Base-by-base conservation (phyloP, 2,888 invertebrate species). In the Yponomeuta malinellus region DNA sequence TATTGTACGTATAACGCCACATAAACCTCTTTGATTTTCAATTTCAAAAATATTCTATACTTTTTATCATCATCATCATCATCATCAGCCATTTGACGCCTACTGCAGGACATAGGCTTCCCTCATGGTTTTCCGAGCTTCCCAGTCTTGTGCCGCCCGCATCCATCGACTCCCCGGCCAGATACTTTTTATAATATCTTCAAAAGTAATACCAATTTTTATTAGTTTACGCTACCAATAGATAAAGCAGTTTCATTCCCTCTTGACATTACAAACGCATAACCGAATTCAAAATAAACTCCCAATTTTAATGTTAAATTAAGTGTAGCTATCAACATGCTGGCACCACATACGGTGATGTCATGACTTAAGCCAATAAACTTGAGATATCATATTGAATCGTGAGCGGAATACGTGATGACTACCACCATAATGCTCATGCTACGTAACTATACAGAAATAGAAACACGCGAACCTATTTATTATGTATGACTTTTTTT, bases 311-410 rank as follows among this genome's bases (percentile, higher is more conserved):
- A 71, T 84, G 84, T 85, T 82, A 85, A 86, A 80, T 82, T 82
- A 85, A 86, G 81, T 82, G 79, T 82, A 78, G 78, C 83, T 83
- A 83, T 88, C 86, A 84, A 80, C 52, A 59, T 84, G 85, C 79
- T 82, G 80, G 81, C 83, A 86, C 88, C 88, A 83, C 87, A 87
- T 89, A 88, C 80, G 78, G 87, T 82, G 89, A 86, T 89, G 87
- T 88, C 90, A 90, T 90, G 89, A 88, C 89, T 84, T 83, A 80
- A 85, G 83, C 85, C 86, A 87, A 90, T 91, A 90, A 91, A 90
- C 82, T 83, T 87, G 87, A 90, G 86, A 88, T 86, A 89, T 87
- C 84, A 23, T 63, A 84, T 81, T 82, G 84, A 83, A 81, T 83
- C 86, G 85, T 86, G 85, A 82, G 78, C 79, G 73, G 84, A 82